Conservation (phyloP, 2,113 vertebrate genomes). For the Petromus typicus region DNA sequence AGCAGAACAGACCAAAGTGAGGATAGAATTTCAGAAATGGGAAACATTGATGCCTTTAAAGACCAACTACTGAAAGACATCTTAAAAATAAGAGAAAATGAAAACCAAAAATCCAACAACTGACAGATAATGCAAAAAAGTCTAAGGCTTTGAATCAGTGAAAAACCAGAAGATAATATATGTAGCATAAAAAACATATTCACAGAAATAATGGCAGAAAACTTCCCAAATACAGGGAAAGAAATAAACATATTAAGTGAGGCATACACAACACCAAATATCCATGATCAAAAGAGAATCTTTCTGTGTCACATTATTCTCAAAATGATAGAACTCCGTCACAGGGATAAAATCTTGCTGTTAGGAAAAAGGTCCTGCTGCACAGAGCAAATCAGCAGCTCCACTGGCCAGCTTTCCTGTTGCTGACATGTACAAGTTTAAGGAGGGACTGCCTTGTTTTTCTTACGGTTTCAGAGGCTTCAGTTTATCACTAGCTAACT, state of each 20-base stretch:
- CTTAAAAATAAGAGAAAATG: not conserved
- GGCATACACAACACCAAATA: not conserved
- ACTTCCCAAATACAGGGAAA: not conserved
- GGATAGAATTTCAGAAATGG: not conserved
- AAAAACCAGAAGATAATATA: not conserved
- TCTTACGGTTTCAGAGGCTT: not conserved
- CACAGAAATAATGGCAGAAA: not conserved
- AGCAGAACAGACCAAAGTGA: not conserved
- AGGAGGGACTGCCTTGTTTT: not conserved
- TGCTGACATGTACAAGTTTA: not conserved
- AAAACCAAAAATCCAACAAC: not conserved
- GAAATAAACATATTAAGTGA: not conserved
- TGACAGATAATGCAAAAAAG: not conserved
- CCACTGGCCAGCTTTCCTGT: not conserved
- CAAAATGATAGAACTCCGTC: not conserved
- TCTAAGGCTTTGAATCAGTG: not conserved
- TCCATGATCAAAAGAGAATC: not conserved
- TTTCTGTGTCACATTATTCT: not conserved
- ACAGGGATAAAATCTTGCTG: not conserved
- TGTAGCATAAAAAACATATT: not conserved
- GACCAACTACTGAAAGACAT: not conserved
- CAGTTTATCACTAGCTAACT: not conserved
- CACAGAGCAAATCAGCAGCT: not conserved
- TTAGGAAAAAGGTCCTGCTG: not conserved
- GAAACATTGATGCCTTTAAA: not conserved